A percentile compares a stretch with the other conserved stretches of the same genome.
Evolutionary conservation across 1,140 invertebrate species (phyloP).

Genomic region (Prorops nasuta): DNA sequence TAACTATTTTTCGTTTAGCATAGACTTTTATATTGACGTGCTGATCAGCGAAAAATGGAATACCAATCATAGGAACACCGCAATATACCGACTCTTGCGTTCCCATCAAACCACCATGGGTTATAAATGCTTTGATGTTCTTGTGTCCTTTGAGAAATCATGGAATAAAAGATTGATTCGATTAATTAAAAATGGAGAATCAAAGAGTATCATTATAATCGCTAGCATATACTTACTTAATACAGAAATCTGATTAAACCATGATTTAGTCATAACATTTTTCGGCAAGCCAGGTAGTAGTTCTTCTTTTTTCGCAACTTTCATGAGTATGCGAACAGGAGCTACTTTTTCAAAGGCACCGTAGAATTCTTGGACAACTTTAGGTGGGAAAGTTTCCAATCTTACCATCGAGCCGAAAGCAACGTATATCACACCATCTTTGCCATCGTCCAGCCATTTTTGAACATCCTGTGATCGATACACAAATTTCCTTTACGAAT

Average conservation of each 20-base stretch:
- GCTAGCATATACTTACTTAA: slow-evolving; percentile 12
- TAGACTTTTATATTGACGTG: slow-evolving; percentile 37
- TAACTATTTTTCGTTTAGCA: slow-evolving; percentile 19
- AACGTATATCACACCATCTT: slow-evolving; percentile 70
- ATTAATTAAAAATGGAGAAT: background rate
- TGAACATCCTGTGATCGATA: slow-evolving; percentile 61
- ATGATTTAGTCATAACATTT: slow-evolving; percentile 24
- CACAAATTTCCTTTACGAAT: background rate
- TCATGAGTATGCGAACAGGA: slow-evolving; percentile 35
- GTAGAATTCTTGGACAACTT: slow-evolving; percentile 61
- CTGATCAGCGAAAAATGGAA: slow-evolving; percentile 58
- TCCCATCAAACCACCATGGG: slow-evolving; percentile 57
- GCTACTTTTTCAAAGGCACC: slow-evolving; percentile 59
- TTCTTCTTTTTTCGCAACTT: slow-evolving; percentile 27
- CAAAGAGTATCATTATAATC: background rate
- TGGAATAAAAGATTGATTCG: background rate
- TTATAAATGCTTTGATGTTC: slow-evolving; percentile 52
- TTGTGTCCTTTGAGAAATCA: slow-evolving; percentile 39
- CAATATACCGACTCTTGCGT: slow-evolving; percentile 49
- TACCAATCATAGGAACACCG: slow-evolving; percentile 52
- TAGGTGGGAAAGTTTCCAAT: slow-evolving; percentile 61
- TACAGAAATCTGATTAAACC: slow-evolving; percentile 15
- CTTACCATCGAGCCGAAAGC: slow-evolving; percentile 70
- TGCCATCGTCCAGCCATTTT: slow-evolving; percentile 66
- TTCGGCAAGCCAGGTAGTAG: slow-evolving; percentile 30